Evolutionary conservation across 2,888 invertebrate species (phyloP).

Genomic region (Eurois occulta): DNA sequence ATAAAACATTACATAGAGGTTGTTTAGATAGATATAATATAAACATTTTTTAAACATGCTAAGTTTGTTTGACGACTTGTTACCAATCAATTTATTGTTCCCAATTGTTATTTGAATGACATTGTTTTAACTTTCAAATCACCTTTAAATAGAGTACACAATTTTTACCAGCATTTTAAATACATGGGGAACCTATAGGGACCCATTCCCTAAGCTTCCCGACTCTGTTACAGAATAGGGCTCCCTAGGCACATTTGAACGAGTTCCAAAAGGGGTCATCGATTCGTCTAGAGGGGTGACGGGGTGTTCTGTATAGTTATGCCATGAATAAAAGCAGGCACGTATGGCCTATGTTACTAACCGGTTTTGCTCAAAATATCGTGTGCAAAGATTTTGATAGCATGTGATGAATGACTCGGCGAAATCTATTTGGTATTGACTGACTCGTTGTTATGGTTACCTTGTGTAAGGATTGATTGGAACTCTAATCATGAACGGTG

Average conservation of each 20-base stretch:
- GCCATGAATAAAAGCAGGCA: background rate
- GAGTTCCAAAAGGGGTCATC: constrained; percentile 32
- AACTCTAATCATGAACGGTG: background rate
- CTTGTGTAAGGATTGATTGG: constrained; percentile 25
- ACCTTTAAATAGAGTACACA: background rate
- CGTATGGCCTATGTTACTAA: background rate
- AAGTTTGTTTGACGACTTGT: background rate
- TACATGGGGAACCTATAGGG: background rate
- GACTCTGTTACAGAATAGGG: constrained; percentile 3
- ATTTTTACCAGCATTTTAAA: background rate
- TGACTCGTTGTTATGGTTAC: constrained; percentile 40
- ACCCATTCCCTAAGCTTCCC: constrained; percentile 1
- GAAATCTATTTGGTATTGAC: constrained; percentile 8
- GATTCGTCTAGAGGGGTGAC: constrained; percentile 30
- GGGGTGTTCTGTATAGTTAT: background rate
- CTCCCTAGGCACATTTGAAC: constrained; percentile 18
- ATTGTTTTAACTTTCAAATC: constrained; percentile 4
- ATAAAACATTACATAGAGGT: background rate
- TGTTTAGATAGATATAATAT: background rate
- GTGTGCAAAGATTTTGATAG: background rate
- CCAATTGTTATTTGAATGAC: background rate
- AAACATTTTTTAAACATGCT: background rate
- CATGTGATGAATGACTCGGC: constrained; percentile 4
- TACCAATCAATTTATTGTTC: background rate
- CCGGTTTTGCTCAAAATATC: background rate